phyloP scores from a whole-genome alignment of 2,888 invertebrate genomes.

The Trachelus stipa region DNA sequence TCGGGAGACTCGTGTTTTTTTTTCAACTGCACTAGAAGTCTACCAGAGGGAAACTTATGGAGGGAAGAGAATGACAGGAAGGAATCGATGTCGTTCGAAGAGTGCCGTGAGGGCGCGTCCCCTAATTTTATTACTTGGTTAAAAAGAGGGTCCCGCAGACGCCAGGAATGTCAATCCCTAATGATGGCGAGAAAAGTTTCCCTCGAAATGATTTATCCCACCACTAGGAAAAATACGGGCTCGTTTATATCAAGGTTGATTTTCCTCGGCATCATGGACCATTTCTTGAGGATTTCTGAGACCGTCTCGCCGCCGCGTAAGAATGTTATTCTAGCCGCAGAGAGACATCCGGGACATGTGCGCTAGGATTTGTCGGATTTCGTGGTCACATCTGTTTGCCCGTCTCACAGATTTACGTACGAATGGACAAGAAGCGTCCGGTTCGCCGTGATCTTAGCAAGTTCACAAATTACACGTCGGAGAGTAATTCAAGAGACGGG shows the following conservation, averaged over 20 bases:
- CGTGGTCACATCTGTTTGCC: constrained; percentile 7
- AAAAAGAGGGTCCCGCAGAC: neutral
- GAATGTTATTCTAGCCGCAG: constrained; percentile 8
- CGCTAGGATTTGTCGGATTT: constrained; percentile 14
- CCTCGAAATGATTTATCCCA: neutral
- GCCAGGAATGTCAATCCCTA: neutral
- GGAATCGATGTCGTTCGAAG: neutral
- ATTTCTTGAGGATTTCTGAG: neutral
- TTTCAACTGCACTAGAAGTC: neutral
- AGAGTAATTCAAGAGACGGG: neutral
- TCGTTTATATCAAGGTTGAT: neutral
- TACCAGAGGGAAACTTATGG: neutral
- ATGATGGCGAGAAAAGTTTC: neutral
- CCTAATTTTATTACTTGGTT: neutral
- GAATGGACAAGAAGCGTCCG: neutral
- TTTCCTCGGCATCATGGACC: neutral
- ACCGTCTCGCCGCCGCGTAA: neutral
- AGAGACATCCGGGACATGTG: constrained; percentile 49
- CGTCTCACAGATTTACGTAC: constrained; percentile 3
- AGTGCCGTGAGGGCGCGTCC: neutral
- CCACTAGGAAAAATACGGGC: neutral
- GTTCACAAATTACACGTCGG: neutral
- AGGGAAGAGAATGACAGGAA: neutral
- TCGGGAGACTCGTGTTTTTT: neutral
- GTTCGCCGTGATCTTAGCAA: neutral